Evolutionary conservation across 1,140 invertebrate species (phyloP).

Genomic region (Asobara japonica): DNA sequence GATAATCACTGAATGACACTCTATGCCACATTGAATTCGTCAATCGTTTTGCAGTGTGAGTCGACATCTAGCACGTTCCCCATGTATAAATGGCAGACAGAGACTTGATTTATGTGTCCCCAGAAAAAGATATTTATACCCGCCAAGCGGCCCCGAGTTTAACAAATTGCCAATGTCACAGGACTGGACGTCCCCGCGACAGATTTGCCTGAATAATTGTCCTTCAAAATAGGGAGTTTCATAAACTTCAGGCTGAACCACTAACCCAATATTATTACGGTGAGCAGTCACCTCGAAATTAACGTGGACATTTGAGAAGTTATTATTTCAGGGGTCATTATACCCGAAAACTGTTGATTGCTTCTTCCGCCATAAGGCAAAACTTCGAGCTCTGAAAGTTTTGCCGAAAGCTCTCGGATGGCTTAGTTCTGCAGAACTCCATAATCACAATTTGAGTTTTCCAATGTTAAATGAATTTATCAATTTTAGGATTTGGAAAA

Average conservation of each 20-base stretch:
- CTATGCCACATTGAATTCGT: slow-evolving; percentile 6
- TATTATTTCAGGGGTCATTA: not conserved
- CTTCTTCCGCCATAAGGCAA: too few species aligned
- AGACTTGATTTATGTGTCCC: slow-evolving; percentile 10
- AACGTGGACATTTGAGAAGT: not conserved
- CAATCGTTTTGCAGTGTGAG: not conserved
- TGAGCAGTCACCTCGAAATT: not conserved
- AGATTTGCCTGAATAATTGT: slow-evolving; percentile 17
- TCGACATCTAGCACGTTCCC: not conserved
- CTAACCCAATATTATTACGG: not conserved
- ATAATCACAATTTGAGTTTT: too few species aligned
- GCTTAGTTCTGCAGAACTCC: too few species aligned
- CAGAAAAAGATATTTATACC: slow-evolving; percentile 21
- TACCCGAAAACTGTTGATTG: too few species aligned
- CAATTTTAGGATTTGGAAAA: too few species aligned
- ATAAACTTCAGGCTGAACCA: not conserved
- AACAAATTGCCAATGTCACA: slow-evolving; percentile 15
- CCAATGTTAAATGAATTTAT: too few species aligned
- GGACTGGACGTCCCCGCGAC: not conserved
- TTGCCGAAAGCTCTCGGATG: too few species aligned
- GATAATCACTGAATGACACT: not conserved
- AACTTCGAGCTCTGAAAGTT: too few species aligned
- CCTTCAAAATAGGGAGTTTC: not conserved
- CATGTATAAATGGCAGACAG: slow-evolving; percentile 4
- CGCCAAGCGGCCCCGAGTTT: not conserved